A percentile compares a stretch with the other conserved stretches of the same genome.
phyloP scores from a whole-genome alignment of 2,888 invertebrate genomes.

The Brachynemurus nebulosus region DNA sequence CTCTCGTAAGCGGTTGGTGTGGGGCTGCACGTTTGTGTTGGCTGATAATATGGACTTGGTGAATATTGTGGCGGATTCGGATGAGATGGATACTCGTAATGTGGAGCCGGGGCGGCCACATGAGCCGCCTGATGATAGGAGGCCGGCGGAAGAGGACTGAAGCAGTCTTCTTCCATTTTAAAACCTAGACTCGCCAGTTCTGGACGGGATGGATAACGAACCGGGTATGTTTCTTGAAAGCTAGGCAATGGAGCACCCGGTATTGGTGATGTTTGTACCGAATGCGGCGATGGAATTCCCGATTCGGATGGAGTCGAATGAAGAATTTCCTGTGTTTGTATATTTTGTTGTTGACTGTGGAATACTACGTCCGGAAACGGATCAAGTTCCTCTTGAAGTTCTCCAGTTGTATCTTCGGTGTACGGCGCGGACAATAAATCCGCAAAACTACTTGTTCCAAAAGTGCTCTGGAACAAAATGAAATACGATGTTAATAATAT shows the following conservation, averaged over 20 bases:
- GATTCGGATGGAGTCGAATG: slow-evolving; percentile 15
- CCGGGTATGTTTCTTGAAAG: slow-evolving; percentile 79
- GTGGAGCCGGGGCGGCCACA: slow-evolving; percentile 37
- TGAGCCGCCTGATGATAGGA: slow-evolving; percentile 37
- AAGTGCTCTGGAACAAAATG: slow-evolving; percentile 53
- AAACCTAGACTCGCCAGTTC: slow-evolving; percentile 51
- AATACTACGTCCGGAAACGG: slow-evolving; percentile 55
- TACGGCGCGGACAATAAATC: slow-evolving; percentile 63
- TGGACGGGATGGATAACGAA: slow-evolving; percentile 50
- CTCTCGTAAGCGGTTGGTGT: slow-evolving; percentile 31
- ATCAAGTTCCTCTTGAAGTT: slow-evolving; percentile 56
- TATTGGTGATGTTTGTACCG: slow-evolving; percentile 20
- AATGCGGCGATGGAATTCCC: slow-evolving; percentile 24
- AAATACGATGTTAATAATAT: slow-evolving; percentile 4
- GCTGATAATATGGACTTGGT: slow-evolving; percentile 42
- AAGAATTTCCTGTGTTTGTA: slow-evolving; percentile 17
- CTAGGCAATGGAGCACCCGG: slow-evolving; percentile 59
- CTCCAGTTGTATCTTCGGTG: slow-evolving; percentile 55
- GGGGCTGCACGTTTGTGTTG: slow-evolving; percentile 43
- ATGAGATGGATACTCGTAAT: slow-evolving; percentile 38
- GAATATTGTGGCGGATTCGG: slow-evolving; percentile 40
- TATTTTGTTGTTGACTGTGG: slow-evolving; percentile 15
- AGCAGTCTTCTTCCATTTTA: slow-evolving; percentile 80
- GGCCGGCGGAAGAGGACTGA: slow-evolving; percentile 42
- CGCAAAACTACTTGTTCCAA: slow-evolving; percentile 63